Evolutionary conservation across 2,888 invertebrate species (phyloP).

Genomic region (Stictocephala bisonia): DNA sequence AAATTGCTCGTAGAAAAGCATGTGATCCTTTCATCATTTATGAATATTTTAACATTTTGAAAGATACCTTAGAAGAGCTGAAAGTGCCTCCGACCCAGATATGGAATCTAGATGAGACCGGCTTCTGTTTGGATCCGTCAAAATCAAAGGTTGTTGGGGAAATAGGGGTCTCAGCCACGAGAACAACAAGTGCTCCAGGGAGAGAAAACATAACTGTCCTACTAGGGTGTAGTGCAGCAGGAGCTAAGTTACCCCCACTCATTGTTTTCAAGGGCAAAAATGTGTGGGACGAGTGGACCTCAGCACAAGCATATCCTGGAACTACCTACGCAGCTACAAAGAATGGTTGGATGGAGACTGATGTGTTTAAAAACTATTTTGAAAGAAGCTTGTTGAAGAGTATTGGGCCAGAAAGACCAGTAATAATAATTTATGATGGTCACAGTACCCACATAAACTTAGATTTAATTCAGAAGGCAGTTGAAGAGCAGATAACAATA

Average conservation of each 20-base stretch:
- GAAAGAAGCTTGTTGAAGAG: background rate
- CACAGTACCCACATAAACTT: conserved; percentile 59
- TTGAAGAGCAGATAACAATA: conserved; percentile 55
- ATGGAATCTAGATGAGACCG: conserved; percentile 59
- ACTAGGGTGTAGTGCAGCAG: conserved; percentile 42
- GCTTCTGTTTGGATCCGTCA: conserved; percentile 55
- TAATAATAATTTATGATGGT: conserved; percentile 61
- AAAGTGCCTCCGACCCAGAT: conserved; percentile 55
- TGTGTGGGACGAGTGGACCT: conserved; percentile 62
- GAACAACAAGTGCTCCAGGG: conserved; percentile 31
- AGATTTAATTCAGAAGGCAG: conserved; percentile 57
- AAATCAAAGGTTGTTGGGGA: conserved; percentile 52
- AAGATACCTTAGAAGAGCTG: conserved; percentile 52
- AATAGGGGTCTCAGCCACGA: conserved; percentile 16
- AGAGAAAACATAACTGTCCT: conserved; percentile 39
- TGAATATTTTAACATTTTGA: conserved; percentile 59
- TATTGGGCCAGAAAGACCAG: conserved; percentile 54
- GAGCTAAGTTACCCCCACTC: conserved; percentile 61
- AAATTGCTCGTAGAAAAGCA: conserved; percentile 58
- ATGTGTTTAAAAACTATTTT: conserved; percentile 18
- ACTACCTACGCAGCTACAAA: conserved; percentile 60
- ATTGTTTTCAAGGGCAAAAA: conserved; percentile 62
- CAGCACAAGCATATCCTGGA: conserved; percentile 53
- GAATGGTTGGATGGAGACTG: conserved; percentile 60
- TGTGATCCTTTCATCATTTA: conserved; percentile 58